Evolutionary conservation across 2,797 vertebrate genomes (phyloP), one percentile per base, ranked within the genome.

Genomic region (Eulemur coronatus): DNA sequence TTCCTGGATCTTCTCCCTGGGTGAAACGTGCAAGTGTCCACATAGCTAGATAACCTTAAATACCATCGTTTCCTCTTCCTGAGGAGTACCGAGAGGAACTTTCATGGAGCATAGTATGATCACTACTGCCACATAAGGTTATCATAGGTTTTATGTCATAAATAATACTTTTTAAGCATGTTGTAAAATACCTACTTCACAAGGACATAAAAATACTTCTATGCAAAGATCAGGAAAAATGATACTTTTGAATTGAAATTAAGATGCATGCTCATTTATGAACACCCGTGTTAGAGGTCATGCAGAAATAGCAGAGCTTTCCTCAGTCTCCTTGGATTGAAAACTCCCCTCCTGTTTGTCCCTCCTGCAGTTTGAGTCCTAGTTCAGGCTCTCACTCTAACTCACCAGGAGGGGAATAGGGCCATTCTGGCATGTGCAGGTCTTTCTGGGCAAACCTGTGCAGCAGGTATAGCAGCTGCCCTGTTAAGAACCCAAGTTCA

Each of bases 361-460:
- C 46, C 69, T 84, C 24, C 22, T 80, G 3, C n/a, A 30, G 13
- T n/a, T 46, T 50, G 33, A 75, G 78, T 65, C 33, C 52, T 20
- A 41, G 17, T 7, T 72, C 72, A 11, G 30, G 9, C 75, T 78
- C 2, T 79, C 48, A 33, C 20, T 88, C 20, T 59, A 50, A 79
- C 24, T 72, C 33, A 22, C 57, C 24, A 65, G 33, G 1, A 59
- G 38, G 41, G 55, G 57, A 70, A 85, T 33, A 93, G 63, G 13
- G 41, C 75, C 91, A 3, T 81, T 41, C 38, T 75, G 33, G 78
- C 65, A 18, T 26, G 20, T 28, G 2, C 10, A 43, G 11, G n/a
- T 93, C 61, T 90, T 95, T 78, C 38, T 87, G 67, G 92, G 72
- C 41, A 76, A 89, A 92, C 69, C 80, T 63, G 90, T 55, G 63